Evolutionary conservation across 2,113 vertebrate species (phyloP), one percentile per base, ranked within the genome.

Genomic region (Chaenocephalus aceratus): DNA sequence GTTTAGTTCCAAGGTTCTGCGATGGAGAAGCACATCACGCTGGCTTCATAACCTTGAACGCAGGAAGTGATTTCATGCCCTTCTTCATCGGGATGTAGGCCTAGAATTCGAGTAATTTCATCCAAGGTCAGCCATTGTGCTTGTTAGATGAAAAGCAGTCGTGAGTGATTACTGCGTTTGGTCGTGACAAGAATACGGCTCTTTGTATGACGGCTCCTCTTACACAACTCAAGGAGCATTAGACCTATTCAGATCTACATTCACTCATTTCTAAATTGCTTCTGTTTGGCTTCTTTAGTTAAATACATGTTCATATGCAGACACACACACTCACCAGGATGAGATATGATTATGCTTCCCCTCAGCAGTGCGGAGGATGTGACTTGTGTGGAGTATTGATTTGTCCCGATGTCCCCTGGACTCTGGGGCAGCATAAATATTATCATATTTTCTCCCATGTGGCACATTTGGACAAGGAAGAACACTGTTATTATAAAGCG

Each of bases 371-470:
- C 51, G 16, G 75, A 78, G 72, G 79, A 86, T 60, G 58, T 86
- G 77, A 83, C 52, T 87, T 68, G 71, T 61, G 68, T 63, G 77
- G 52, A 49, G 26, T 86, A 92, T 91, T 83, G 91, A 91, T 92
- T 91, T 89, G 90, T 71, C 64, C 30, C 52, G 56, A 86, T 77
- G 71, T 63, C 85, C 67, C 80, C 34, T 60, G 66, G 61, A 30
- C 71, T 74, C 61, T 26, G 16, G 58, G 65, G 80, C 59, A 81
- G 81, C 68, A 89, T 85, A 77, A 83, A 91, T 86, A 92, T 89
- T 70, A 84, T 88, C 34, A 84, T 83, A 75, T 82, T 76, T 81
- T 66, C n/a, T 26, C 44, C 56, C 48, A 34, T 72, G 61, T 85
- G 83, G 71, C 82, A 84, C 64, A 78, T 84, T 77, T 86, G 61